Percentiles rank a stretch among this genome's conserved stretches.
Conservation (phyloP, 2,888 invertebrate species). For the Stomorhina lunata region DNA sequence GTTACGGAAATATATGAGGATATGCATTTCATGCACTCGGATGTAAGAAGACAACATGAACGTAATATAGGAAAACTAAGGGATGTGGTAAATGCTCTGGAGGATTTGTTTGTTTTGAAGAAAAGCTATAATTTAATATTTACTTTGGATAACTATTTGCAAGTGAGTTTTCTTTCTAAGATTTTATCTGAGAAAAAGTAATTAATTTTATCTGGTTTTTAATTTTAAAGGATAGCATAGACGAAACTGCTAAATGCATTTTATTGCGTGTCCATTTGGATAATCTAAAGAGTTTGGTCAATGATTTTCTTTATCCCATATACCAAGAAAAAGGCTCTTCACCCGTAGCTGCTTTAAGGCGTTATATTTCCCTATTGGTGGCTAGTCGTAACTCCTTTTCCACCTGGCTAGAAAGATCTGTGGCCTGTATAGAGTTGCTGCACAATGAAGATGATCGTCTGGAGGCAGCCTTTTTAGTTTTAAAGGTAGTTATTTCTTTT, state of each 20-base stretch:
- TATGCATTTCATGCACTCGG: constrained; percentile 77
- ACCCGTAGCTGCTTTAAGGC: constrained; percentile 74
- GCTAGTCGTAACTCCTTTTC: constrained; percentile 74
- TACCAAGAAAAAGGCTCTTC: constrained; percentile 77
- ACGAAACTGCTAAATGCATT: constrained; percentile 77
- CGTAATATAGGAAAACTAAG: constrained; percentile 75
- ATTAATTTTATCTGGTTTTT: neutral
- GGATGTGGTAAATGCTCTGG: constrained; percentile 74
- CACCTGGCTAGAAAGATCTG: constrained; percentile 77
- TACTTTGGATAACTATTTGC: constrained; percentile 78
- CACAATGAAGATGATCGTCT: constrained; percentile 79
- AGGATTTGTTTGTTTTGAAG: constrained; percentile 77
- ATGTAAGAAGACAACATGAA: constrained; percentile 77
- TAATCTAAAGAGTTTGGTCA: constrained; percentile 75
- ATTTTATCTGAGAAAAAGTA: neutral
- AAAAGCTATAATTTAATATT: constrained; percentile 77
- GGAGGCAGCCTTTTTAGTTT: constrained; percentile 75
- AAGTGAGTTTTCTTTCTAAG: constrained; percentile 61
- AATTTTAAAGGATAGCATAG: constrained; percentile 73
- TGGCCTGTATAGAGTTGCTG: constrained; percentile 75
- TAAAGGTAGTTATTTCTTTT: constrained; percentile 69
- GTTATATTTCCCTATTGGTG: constrained; percentile 76
- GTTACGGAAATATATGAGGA: constrained; percentile 77
- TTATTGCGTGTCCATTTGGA: constrained; percentile 77
- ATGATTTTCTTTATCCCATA: constrained; percentile 78